Base-by-base conservation (phyloP, 2,888 invertebrate genomes). In the Volucella inflata region DNA sequence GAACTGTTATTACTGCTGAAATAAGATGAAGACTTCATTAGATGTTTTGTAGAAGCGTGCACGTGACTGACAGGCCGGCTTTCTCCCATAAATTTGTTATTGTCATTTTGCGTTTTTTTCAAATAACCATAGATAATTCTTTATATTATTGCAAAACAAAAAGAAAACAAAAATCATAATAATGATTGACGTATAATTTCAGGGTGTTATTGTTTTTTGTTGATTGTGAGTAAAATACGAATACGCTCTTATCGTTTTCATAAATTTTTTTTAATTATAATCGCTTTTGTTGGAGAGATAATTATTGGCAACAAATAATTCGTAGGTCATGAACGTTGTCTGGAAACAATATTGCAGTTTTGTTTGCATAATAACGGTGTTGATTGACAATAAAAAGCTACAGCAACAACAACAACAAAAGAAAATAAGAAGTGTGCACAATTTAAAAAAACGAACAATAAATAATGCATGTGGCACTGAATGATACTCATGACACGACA, bases 301-400 rank as follows among this genome's bases (percentile, higher is more conserved):
- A 8, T 10, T 55, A 55, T 12, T 4, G 6, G 12, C 40, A 53
- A 64, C 46, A 21, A 67, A 51, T 9, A 11, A 67, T 64, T 67
- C 57, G 50, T 78, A 78, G 83, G 83, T 83, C 78, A 74, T 74
- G 72, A 51, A 64, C 70, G 42, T 38, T 71, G 62, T 64, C 55
- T 71, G 55, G 42, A 9, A 42, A 51, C 42, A 51, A 42, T 40
- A 10, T 38, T 53, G 68, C 62, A 46, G 44, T 62, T 40, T 53
- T 51, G 30, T 62, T 50, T 68, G 46, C 48, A 46, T 77, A 77
- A 70, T 44, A 72, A 51, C 44, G 51, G 71, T 50, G 14, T 38
- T 12, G 11, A 51, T 8, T 14, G n/a, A 8, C 48, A 14, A 38
- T 30, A 6, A 30, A 6, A 30, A 3, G 6, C 30, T 30, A 30